Base-by-base conservation (phyloP, 2,797 vertebrate species). In the Garrulus glandarius region DNA sequence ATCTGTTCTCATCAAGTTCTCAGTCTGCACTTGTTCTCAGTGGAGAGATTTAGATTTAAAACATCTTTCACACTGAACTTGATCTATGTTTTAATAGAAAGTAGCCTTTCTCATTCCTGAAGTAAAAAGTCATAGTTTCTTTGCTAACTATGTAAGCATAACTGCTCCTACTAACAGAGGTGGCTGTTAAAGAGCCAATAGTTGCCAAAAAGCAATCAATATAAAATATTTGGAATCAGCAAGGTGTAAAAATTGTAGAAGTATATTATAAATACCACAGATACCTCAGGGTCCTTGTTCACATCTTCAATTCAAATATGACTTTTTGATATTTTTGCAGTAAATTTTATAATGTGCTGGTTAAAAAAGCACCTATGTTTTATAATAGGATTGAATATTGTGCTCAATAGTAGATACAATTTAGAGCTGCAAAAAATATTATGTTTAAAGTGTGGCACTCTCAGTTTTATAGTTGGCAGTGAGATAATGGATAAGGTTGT, bases 31-130 rank as follows among this genome's bases (percentile, higher is more conserved):
- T 94, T 96, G 86, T 93, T 97, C 94, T 97, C 95, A 85, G 95
- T 97, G 96, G 89, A 96, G 87, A 88, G 76, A 96, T 96, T 96
- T 92, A 92, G 83, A 96, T 93, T 84, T 94, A 95, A 97, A 93
- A 85, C 53, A 84, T 85, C 87, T 89, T 95, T 88, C 93, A 94
- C 97, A 97, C 82, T 91, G 55, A 97, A 96, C 95, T 75, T 87
- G 92, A 94, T 91, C 84, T 87, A 96, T 47, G 68, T 76, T 93
- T 93, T 92, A 95, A 68, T 32, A 80, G 85, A 69, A 97, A 95
- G 76, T 92, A 83, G 53, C 71, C 60, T 76, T 96, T 55, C 64
- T 81, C 68, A 90, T 74, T 91, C 81, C 81, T 83, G 89, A 93
- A 96, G 79, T 72, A 63, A 85, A 89, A 95, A 95, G 36, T 87